A percentile compares a stretch with the other conserved stretches of the same genome.
phyloP scores from a whole-genome alignment of 1,140 invertebrate genomes.

The Littorina saxatilis region DNA sequence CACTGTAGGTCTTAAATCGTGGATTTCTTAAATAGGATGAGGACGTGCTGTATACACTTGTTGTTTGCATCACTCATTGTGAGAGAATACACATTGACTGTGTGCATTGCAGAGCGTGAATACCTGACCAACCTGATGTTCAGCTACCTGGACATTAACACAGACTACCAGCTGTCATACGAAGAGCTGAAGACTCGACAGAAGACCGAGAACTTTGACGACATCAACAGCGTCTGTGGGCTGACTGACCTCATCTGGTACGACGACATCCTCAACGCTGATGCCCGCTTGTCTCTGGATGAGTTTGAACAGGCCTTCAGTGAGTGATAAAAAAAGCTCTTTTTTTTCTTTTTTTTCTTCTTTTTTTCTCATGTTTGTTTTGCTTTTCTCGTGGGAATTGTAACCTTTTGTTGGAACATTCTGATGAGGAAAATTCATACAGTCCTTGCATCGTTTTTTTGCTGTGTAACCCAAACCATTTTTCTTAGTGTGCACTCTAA shows the following conservation, averaged over 20 bases:
- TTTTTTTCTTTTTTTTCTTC: not conserved
- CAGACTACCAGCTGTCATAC: conserved; percentile 82
- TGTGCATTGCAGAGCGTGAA: conserved; percentile 79
- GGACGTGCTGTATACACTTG: too few species aligned
- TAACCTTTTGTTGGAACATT: too few species aligned
- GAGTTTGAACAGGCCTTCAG: conserved; percentile 88
- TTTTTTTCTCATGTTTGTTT: not conserved
- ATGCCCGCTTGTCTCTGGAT: conserved; percentile 83
- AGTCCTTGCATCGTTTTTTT: too few species aligned
- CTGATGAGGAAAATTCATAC: too few species aligned
- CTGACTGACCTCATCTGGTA: conserved; percentile 83
- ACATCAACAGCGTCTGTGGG: conserved; percentile 80
- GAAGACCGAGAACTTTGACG: conserved; percentile 80
- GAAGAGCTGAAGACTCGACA: conserved; percentile 83
- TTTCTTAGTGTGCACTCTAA: too few species aligned
- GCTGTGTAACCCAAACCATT: too few species aligned
- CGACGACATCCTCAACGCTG: conserved; percentile 82
- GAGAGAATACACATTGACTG: too few species aligned
- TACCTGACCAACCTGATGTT: conserved; percentile 87
- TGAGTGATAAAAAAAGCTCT: conserved; percentile 81
- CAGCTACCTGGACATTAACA: conserved; percentile 86
- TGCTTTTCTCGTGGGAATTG: too few species aligned
- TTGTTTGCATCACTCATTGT: too few species aligned
- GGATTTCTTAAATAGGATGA: too few species aligned
- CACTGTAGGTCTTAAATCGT: too few species aligned